A percentile compares a stretch with the other conserved stretches of the same genome.
These are phyloP conservation scores for Leptocoma aspasia DNA, from an alignment of 2,113 vertebrate species.

Conservation along the genomic window DNA sequence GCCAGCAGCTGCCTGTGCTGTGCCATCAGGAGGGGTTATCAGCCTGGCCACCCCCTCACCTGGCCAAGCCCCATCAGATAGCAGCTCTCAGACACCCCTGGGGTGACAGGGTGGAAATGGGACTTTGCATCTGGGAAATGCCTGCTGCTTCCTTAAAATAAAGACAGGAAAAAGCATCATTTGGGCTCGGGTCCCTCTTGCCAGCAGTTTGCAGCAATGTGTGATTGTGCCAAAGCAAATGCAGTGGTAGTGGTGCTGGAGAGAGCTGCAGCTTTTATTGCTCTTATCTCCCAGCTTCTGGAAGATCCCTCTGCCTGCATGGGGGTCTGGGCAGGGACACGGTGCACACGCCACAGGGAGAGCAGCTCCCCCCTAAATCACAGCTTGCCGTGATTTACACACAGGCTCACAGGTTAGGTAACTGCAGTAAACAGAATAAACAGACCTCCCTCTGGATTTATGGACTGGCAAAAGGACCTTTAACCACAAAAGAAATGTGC, in stretches of 20 bases:
- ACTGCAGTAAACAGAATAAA: conserved; percentile 77
- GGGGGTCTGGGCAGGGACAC: conserved; percentile 38
- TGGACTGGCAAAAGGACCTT: conserved; percentile 69
- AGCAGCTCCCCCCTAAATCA: conserved; percentile 65
- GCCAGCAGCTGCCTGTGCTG: background rate
- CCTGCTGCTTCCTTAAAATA: background rate
- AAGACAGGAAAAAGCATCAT: background rate
- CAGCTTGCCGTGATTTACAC: conserved; percentile 63
- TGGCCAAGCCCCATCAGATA: background rate
- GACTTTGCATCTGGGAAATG: background rate
- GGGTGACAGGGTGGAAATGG: background rate
- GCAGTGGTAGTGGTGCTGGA: background rate
- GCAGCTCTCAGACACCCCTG: fast-evolving
- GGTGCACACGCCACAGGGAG: conserved; percentile 3
- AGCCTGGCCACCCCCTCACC: background rate
- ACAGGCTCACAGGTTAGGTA: conserved; percentile 65
- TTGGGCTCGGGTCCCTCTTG: background rate
- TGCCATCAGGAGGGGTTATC: background rate
- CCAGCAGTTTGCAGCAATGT: background rate
- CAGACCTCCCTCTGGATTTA: conserved; percentile 69
- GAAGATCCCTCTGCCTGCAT: conserved; percentile 16
- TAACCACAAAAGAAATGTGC: conserved; percentile 53
- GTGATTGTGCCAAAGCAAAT: background rate
- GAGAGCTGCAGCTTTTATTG: background rate
- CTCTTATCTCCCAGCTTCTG: conserved; percentile 53